Conservation (phyloP, 2,113 vertebrate genomes). For the Malurus elegans region DNA sequence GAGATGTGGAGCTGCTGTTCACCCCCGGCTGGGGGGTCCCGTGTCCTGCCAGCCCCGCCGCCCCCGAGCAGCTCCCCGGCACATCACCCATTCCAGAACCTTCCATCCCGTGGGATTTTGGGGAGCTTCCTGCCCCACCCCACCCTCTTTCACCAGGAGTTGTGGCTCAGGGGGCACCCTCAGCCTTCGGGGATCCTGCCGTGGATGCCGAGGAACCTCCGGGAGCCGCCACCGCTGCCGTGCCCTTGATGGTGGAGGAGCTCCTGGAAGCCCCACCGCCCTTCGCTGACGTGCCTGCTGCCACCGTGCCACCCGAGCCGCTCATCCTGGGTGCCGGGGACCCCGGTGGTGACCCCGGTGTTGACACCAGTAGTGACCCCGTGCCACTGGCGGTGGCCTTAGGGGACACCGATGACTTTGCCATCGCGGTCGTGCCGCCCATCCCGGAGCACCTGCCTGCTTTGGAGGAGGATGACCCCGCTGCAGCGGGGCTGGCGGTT, state of each 20-base stretch:
- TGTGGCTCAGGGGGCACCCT: not conserved
- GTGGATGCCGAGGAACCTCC: not conserved
- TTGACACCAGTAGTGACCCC: not conserved
- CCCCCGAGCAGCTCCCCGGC: not conserved
- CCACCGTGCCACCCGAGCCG: not conserved
- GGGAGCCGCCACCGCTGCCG: not conserved
- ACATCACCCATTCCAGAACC: accelerated
- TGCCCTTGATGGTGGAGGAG: constrained; percentile 16
- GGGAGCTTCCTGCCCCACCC: not conserved
- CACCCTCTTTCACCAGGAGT: not conserved
- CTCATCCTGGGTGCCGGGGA: accelerated
- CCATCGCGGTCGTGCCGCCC: accelerated
- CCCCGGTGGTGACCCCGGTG: not conserved
- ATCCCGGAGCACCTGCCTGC: not conserved
- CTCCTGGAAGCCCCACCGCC: constrained; percentile 45
- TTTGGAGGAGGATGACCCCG: not conserved
- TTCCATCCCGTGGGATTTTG: not conserved
- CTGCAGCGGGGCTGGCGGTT: accelerated
- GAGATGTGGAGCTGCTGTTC: constrained; percentile 37
- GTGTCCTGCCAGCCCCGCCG: accelerated
- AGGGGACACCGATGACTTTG: not conserved
- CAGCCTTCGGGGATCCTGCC: accelerated
- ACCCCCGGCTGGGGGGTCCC: not conserved
- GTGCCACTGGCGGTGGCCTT: accelerated
- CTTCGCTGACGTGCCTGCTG: constrained; percentile 33